Evolutionary conservation across 2,888 invertebrate species (phyloP).

Genomic region (Chesias legatella): DNA sequence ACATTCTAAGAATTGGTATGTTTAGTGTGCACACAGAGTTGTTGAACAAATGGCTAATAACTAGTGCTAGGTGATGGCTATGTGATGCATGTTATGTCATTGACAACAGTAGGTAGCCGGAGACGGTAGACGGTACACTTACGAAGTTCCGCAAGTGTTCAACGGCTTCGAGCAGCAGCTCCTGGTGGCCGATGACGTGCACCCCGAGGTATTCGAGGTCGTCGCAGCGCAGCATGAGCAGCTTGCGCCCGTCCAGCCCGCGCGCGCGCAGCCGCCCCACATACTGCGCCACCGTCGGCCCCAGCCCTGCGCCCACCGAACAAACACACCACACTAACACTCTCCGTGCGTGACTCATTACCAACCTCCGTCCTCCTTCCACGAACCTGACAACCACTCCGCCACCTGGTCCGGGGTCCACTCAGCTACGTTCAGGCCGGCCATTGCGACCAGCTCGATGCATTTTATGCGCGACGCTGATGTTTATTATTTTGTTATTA

Average conservation of each 20-base stretch:
- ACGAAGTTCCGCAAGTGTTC: slow-evolving; percentile 94
- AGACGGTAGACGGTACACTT: too few relatives aligned
- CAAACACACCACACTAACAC: slow-evolving; percentile 29
- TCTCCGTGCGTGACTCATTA: slow-evolving; percentile 40
- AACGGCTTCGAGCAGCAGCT: slow-evolving; percentile 94
- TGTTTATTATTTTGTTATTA: slow-evolving; percentile 26
- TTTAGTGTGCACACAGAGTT: slow-evolving; percentile 1
- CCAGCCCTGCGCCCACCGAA: slow-evolving; percentile 81
- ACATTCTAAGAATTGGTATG: not conserved
- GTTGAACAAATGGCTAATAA: too few relatives aligned
- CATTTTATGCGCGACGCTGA: slow-evolving; percentile 41
- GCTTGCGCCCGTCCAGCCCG: slow-evolving; percentile 89
- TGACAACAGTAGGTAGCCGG: too few relatives aligned
- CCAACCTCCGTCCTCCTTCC: slow-evolving; percentile 20
- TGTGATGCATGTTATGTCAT: slow-evolving; percentile 4
- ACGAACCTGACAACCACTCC: slow-evolving; percentile 92
- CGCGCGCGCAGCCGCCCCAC: slow-evolving; percentile 89
- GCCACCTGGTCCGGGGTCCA: slow-evolving; percentile 95
- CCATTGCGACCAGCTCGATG: slow-evolving; percentile 44
- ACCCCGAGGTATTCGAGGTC: slow-evolving; percentile 94
- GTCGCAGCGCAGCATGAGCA: slow-evolving; percentile 91
- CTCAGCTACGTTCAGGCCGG: slow-evolving; percentile 84
- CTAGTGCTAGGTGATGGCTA: slow-evolving; percentile 2
- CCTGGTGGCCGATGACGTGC: slow-evolving; percentile 94
- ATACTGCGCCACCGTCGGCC: slow-evolving; percentile 89